Percentiles rank a stretch among this genome's conserved stretches.
Conservation (phyloP, 2,888 invertebrate genomes). For the Galeopsomyia nigrocyanea region DNA sequence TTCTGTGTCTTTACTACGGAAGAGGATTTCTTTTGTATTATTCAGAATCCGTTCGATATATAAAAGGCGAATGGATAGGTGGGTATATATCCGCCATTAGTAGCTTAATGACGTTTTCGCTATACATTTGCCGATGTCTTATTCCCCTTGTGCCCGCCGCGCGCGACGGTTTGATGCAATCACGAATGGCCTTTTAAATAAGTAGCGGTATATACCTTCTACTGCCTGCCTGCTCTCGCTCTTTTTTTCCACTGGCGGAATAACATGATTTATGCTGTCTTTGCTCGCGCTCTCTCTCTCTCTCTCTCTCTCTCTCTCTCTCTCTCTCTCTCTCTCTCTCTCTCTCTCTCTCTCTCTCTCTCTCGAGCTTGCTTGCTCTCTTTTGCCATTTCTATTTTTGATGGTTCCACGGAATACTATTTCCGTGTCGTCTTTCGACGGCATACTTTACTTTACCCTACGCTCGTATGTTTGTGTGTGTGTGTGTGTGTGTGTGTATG, state of each 20-base stretch:
- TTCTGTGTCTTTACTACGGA: background rate
- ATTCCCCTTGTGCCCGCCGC: conserved; percentile 1
- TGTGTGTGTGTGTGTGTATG: too few species aligned
- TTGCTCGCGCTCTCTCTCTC: too few species aligned
- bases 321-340: too few species aligned
- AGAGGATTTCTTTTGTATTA: conserved; percentile 30
- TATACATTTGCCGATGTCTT: conserved; percentile 36
- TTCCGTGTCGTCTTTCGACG: too few species aligned
- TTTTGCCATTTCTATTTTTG: too few species aligned
- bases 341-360: too few species aligned
- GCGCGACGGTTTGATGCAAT: conserved; percentile 25
- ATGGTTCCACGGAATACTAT: too few species aligned
- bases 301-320: too few species aligned
- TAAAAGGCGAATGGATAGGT: background rate
- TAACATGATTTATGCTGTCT: conserved; percentile 29
- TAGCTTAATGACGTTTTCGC: conserved; percentile 17
- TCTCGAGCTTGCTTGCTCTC: too few species aligned
- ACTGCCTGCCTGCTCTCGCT: too few species aligned
- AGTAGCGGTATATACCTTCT: conserved; percentile 7
- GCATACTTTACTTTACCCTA: too few species aligned
- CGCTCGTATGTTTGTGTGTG: too few species aligned
- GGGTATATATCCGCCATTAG: conserved; percentile 21
- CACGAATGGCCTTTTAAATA: conserved; percentile 41
- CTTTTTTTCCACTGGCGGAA: conserved; percentile 1
- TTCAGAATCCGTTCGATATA: conserved; percentile 24